These are phyloP conservation scores for Diaperis boleti DNA, from an alignment of 2,888 invertebrate genomes.

Conservation along the genomic window DNA sequence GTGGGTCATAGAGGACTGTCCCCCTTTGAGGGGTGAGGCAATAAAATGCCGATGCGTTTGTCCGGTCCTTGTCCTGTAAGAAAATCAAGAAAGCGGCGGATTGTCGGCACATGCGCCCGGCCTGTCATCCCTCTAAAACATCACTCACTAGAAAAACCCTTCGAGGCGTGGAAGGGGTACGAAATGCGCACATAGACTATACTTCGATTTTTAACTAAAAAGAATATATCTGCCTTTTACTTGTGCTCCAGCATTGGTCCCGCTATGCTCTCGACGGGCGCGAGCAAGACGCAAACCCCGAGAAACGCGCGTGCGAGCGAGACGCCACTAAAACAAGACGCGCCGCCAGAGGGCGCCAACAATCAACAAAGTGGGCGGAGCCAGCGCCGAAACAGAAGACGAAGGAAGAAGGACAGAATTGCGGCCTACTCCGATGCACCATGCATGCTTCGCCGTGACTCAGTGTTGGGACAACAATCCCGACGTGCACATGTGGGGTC, in stretches of 20 bases:
- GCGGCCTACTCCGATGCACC: conserved; percentile 71
- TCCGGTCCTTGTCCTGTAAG: conserved; percentile 23
- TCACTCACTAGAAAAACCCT: conserved; percentile 61
- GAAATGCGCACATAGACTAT: conserved; percentile 61
- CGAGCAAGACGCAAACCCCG: conserved; percentile 42
- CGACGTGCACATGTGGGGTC: conserved; percentile 70
- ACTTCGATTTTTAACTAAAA: conserved; percentile 67
- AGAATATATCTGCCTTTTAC: conserved; percentile 65
- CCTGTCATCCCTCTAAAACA: conserved; percentile 57
- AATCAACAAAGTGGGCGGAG: conserved; percentile 73
- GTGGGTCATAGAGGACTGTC: no score
- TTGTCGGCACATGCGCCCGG: conserved; percentile 57
- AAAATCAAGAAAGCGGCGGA: conserved; percentile 35
- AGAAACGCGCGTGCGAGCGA: conserved; percentile 32
- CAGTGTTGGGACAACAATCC: conserved; percentile 72
- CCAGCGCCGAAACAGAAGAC: conserved; percentile 68
- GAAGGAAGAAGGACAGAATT: conserved; percentile 55
- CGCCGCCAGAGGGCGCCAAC: conserved; percentile 64
- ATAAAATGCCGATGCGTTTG: not conserved
- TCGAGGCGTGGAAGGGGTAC: conserved; percentile 60
- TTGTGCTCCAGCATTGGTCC: conserved; percentile 60
- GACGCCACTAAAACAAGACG: conserved; percentile 39
- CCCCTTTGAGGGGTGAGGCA: conserved; percentile 16
- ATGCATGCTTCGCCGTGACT: conserved; percentile 64
- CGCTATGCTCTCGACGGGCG: conserved; percentile 44